phyloP scores from a whole-genome alignment of 1,140 invertebrate species.

The Oncopeltus fasciatus region DNA sequence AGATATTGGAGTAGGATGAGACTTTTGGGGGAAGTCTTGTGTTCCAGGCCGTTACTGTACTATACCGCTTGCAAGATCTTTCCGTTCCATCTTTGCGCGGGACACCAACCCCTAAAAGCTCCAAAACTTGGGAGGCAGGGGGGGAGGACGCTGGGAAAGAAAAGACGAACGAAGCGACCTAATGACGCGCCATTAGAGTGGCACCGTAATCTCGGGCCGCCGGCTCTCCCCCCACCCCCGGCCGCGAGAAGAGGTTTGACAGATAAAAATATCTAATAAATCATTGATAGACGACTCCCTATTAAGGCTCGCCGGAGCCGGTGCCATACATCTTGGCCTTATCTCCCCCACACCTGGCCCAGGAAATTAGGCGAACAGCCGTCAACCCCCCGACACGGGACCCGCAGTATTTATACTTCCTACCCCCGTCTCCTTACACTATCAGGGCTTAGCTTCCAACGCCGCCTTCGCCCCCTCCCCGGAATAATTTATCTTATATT shows the following conservation, averaged over 20 bases:
- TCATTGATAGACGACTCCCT: conserved; percentile 17
- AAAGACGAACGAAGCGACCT: neutral
- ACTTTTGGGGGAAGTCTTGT: too few relatives aligned
- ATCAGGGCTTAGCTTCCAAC: neutral
- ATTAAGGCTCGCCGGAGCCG: conserved; percentile 10
- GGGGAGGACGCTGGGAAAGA: neutral
- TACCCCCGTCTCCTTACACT: neutral
- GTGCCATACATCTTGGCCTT: conserved; percentile 14
- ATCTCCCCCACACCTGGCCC: neutral
- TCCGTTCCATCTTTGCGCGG: too few relatives aligned
- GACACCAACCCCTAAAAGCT: too few relatives aligned
- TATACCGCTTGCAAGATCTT: too few relatives aligned
- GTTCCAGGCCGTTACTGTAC: too few relatives aligned
- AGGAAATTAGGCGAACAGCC: conserved; percentile 3
- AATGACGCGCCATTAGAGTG: conserved; percentile 17
- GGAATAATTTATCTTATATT: neutral
- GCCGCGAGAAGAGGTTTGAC: conserved; percentile 14
- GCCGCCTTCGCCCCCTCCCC: neutral
- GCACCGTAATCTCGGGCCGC: conserved; percentile 6
- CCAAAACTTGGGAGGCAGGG: too few relatives aligned
- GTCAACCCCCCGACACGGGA: neutral
- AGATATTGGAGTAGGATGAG: too few relatives aligned
- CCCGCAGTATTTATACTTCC: neutral
- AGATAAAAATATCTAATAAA: conserved; percentile 22
- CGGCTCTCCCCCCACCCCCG: conserved; percentile 1